Conservation (phyloP, 2,113 vertebrate species). For the Notothenia coriiceps region DNA sequence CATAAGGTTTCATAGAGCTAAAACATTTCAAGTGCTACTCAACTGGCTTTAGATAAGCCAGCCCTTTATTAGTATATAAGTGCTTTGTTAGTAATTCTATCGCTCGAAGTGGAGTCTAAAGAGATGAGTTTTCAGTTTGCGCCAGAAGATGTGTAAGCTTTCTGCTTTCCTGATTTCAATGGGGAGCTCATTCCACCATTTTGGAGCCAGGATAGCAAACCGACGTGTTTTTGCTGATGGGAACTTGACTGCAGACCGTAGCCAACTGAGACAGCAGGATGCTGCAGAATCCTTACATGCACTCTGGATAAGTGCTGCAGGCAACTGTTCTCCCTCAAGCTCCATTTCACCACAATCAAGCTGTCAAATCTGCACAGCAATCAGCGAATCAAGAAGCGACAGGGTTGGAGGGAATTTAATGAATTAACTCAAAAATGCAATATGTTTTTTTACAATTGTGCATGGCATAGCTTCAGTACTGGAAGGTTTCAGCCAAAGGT, state of each 20-base stretch:
- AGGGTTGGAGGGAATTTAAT: not conserved
- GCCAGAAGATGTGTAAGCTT: too few relatives aligned
- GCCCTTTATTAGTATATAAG: too few relatives aligned
- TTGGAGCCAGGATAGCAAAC: too few relatives aligned
- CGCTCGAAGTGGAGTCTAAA: too few relatives aligned
- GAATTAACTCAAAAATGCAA: not conserved
- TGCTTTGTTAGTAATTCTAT: too few relatives aligned
- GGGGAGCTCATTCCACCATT: too few relatives aligned
- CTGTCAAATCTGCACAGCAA: conserved; percentile 17
- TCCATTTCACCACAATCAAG: conserved; percentile 1
- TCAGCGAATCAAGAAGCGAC: conserved; percentile 1
- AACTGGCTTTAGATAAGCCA: too few relatives aligned
- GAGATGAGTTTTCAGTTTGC: too few relatives aligned
- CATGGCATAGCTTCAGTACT: not conserved
- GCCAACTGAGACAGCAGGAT: conserved; percentile 6
- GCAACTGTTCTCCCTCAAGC: conserved; percentile 12
- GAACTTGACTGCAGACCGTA: not conserved
- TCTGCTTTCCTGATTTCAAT: too few relatives aligned
- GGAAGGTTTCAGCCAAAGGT: conserved; percentile 14
- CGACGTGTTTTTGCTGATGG: too few relatives aligned
- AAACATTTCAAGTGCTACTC: too few relatives aligned
- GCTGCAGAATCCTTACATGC: not conserved
- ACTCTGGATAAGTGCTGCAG: conserved; percentile 2
- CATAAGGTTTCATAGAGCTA: too few relatives aligned
- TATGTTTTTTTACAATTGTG: not conserved